Conservation (phyloP, 2,797 vertebrate species). For the Oryzias sinensis region DNA sequence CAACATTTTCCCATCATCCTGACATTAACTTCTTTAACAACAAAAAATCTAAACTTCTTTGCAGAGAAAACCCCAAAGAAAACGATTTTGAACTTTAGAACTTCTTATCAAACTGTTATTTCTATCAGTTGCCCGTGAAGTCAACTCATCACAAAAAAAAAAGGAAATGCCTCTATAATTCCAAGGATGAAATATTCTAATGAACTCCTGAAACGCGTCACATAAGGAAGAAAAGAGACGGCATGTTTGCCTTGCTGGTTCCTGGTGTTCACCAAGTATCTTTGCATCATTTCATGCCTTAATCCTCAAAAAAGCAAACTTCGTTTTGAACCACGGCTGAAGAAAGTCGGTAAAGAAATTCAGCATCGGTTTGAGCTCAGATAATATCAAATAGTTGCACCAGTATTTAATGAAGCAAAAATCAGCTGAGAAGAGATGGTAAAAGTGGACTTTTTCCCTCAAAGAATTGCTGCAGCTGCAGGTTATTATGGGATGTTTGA, state of each 20-base stretch:
- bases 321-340: constrained; percentile 27
- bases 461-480: constrained; percentile 5
- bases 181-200: background rate
- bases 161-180: no score
- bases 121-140: no score
- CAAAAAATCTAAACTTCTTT: no score
- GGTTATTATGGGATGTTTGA: no score
- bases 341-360: constrained; percentile 16
- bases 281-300: constrained; percentile 30
- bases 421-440: constrained; percentile 8
- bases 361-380: constrained; percentile 22
- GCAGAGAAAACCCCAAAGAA: no score
- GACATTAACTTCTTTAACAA: no score
- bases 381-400: constrained; percentile 20
- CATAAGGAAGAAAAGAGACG: background rate
- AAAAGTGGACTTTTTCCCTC: constrained; percentile 1
- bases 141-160: no score
- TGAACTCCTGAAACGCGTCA: background rate
- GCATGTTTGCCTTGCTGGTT: constrained; percentile 1
- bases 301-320: constrained; percentile 35
- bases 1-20: no score
- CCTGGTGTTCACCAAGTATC: constrained; percentile 12
- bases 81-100: no score
- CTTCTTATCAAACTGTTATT: no score
- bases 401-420: constrained; percentile 23